Conservation (phyloP, 2,113 vertebrate genomes). For the Orientallactaga bullata region DNA sequence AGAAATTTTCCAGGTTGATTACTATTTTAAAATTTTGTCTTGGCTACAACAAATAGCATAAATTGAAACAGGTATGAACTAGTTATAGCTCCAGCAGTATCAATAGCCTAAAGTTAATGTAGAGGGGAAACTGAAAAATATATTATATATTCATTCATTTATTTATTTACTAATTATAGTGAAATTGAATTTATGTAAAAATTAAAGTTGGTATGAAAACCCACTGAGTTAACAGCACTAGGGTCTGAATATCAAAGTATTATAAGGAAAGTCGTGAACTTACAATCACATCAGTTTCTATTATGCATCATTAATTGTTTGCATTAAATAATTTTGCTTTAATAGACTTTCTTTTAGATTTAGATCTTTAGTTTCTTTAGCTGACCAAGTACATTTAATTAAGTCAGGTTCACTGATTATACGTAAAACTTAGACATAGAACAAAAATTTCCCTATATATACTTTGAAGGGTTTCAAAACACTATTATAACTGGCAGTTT, state of each 20-base stretch:
- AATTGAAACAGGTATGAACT: not conserved
- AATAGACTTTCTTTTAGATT: not conserved
- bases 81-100: not conserved
- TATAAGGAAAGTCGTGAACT: conserved; percentile 1
- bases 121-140: not conserved
- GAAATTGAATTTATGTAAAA: not conserved
- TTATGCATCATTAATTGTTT: not conserved
- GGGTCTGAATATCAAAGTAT: not conserved
- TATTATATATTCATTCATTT: not conserved
- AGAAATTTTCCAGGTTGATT: not conserved
- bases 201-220: conserved; percentile 39
- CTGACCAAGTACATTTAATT: not conserved
- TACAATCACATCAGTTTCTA: not conserved
- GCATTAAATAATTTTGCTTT: not conserved
- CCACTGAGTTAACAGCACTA: not conserved
- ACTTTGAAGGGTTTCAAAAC: not conserved
- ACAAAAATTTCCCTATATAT: not conserved
- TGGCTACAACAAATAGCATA: not conserved
- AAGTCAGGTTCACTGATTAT: not conserved
- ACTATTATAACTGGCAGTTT: not conserved
- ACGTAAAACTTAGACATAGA: not conserved
- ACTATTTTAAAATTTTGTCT: conserved; percentile 22
- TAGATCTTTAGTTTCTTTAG: not conserved
- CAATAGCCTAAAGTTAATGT: not conserved
- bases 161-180: conserved; percentile 22